A percentile compares a stretch with the other conserved stretches of the same genome.
Evolutionary conservation across 2,797 vertebrate genomes (phyloP).

Genomic region (Lates japonicus): DNA sequence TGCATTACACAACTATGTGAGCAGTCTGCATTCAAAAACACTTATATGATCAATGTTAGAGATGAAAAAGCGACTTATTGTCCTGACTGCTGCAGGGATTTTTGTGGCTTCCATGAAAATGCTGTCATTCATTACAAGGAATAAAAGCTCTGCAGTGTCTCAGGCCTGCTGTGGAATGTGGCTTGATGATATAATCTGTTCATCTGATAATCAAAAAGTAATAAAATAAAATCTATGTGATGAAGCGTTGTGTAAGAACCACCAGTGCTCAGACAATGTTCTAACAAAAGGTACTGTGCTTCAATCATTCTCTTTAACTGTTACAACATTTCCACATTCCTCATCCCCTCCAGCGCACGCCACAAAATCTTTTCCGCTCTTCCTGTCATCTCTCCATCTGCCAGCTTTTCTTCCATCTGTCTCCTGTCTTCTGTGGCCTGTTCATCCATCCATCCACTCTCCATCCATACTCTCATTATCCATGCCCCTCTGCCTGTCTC

Average conservation of each 20-base stretch:
- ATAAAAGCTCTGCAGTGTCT: slow-evolving; percentile 9
- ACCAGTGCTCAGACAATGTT: background rate
- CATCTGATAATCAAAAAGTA: background rate
- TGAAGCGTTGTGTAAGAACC: background rate
- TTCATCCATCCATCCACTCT: slow-evolving; percentile 30
- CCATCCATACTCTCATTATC: slow-evolving; percentile 19
- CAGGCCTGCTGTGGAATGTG: background rate
- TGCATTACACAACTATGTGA: background rate
- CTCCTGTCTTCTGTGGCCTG: slow-evolving; percentile 32
- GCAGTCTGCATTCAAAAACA: background rate
- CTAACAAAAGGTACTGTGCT: slow-evolving; percentile 3
- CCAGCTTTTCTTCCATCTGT: slow-evolving; percentile 57
- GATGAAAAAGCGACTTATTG: background rate
- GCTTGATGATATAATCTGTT: background rate
- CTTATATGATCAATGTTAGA: background rate
- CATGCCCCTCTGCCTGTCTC: background rate
- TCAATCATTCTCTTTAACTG: slow-evolving; percentile 31
- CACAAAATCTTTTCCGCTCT: slow-evolving; percentile 43
- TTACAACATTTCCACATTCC: slow-evolving; percentile 31
- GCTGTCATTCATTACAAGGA: background rate
- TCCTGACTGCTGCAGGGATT: background rate
- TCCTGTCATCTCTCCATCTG: slow-evolving; percentile 66
- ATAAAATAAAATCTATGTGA: background rate
- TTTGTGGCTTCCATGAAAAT: slow-evolving; percentile 6
- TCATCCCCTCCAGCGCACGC: background rate